phyloP scores from a whole-genome alignment of 1,140 invertebrate genomes.

The Drosophila yakuba region DNA sequence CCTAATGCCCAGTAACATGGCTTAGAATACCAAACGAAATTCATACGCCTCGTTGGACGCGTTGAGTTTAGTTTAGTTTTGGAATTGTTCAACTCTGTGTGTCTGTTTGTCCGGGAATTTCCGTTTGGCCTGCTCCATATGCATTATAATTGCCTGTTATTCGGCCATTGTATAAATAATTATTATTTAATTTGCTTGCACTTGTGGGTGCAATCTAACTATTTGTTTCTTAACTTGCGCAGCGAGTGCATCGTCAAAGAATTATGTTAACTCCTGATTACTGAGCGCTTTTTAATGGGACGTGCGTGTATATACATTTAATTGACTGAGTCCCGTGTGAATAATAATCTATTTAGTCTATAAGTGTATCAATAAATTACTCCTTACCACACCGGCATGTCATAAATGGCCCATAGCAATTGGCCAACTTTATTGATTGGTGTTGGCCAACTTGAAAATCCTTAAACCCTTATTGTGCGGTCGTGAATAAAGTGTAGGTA shows the following conservation, averaged over 20 bases:
- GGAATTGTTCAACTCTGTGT: slow-evolving; percentile 5
- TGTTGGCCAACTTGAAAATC: slow-evolving; percentile 8
- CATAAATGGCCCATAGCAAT: slow-evolving; percentile 55
- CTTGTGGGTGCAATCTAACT: slow-evolving; percentile 55
- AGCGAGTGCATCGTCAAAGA: slow-evolving; percentile 47
- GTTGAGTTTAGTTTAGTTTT: slow-evolving; percentile 21
- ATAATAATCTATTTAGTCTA: slow-evolving; percentile 10
- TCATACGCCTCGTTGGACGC: slow-evolving; percentile 53
- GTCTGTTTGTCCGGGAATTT: slow-evolving; percentile 24
- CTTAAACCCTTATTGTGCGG: neutral
- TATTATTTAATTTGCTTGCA: slow-evolving; percentile 75
- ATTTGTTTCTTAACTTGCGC: slow-evolving; percentile 52
- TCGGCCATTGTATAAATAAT: slow-evolving; percentile 72
- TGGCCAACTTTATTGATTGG: neutral
- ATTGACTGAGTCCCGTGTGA: slow-evolving; percentile 34
- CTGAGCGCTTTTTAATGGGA: slow-evolving; percentile 63
- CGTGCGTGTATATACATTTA: slow-evolving; percentile 45
- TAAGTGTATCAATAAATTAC: slow-evolving; percentile 22
- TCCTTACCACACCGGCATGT: slow-evolving; percentile 42
- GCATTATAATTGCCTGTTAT: slow-evolving; percentile 59
- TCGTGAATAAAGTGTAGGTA: neutral
- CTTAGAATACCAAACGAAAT: slow-evolving; percentile 74
- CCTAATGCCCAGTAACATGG: slow-evolving; percentile 20
- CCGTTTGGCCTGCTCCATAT: slow-evolving; percentile 54
- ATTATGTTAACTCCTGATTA: slow-evolving; percentile 57